A percentile compares a stretch with the other conserved stretches of the same genome.
Conservation (phyloP, 1,140 invertebrate genomes). For the Ptiloglossa arizonensis region DNA sequence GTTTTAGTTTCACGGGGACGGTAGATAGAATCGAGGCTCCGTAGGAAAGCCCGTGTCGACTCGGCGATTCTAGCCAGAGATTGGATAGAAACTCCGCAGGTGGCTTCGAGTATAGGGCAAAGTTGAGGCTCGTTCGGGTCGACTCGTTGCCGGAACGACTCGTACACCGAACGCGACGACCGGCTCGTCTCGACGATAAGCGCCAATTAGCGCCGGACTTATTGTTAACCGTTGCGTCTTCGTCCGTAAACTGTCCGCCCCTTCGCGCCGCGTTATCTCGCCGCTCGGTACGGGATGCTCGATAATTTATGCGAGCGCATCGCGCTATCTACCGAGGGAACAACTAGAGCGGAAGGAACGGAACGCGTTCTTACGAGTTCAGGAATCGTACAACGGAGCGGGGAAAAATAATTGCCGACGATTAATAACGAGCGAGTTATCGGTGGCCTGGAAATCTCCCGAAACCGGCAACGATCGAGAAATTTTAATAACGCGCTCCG, state of each 20-base stretch:
- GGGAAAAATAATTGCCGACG: too few species aligned
- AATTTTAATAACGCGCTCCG: too few species aligned
- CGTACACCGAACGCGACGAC: background rate
- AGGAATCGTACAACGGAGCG: too few species aligned
- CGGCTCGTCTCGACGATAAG: background rate
- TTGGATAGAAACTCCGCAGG: constrained; percentile 10
- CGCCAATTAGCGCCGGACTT: background rate
- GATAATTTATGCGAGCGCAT: background rate
- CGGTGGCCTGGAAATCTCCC: too few species aligned
- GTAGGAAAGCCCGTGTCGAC: background rate
- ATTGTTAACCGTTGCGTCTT: background rate
- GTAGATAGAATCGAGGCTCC: background rate
- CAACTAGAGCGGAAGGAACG: too few species aligned
- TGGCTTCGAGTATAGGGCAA: background rate
- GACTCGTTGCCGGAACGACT: background rate
- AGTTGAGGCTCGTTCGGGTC: background rate
- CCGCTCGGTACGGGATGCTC: background rate
- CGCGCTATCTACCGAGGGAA: background rate
- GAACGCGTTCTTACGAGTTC: too few species aligned
- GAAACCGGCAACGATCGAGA: too few species aligned
- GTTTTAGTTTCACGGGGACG: background rate
- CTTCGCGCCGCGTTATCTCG: background rate
- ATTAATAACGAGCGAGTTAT: too few species aligned
- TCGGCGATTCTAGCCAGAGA: constrained; percentile 17
- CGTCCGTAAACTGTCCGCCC: background rate